Evolutionary conservation across 2,797 vertebrate species (phyloP).

Genomic region (Apodemus agrarius): DNA sequence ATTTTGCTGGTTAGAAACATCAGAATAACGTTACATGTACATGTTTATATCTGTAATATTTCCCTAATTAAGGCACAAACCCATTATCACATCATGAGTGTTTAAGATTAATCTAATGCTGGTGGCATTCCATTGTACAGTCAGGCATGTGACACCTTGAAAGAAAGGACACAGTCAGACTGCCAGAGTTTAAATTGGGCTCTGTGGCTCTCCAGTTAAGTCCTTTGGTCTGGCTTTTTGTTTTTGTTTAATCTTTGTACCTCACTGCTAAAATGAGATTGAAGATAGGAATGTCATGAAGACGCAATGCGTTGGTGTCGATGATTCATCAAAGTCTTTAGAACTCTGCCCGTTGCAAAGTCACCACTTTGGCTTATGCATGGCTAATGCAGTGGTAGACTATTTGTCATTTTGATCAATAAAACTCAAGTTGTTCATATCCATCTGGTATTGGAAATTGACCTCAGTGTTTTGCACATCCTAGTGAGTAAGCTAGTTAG

Average conservation of each 20-base stretch:
- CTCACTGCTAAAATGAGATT: background rate
- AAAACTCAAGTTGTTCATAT: background rate
- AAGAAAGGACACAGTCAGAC: background rate
- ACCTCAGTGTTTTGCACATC: background rate
- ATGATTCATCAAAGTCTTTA: slow-evolving; percentile 20
- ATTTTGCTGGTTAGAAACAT: slow-evolving; percentile 40
- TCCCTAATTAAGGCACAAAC: background rate
- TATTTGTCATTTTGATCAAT: slow-evolving; percentile 33
- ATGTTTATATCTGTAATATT: background rate
- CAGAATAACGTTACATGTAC: background rate
- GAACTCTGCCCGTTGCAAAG: background rate
- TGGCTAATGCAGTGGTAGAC: background rate
- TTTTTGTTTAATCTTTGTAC: background rate
- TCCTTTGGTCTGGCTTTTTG: background rate
- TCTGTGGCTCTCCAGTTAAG: background rate
- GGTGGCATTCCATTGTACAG: background rate
- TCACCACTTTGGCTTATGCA: background rate
- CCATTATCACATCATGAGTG: background rate
- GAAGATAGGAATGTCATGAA: background rate
- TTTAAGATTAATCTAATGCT: slow-evolving; percentile 24
- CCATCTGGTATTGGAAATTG: accelerated
- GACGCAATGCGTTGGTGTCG: background rate
- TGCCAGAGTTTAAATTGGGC: background rate
- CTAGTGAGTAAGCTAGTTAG: background rate
- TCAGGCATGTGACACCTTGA: background rate